Base-by-base conservation (phyloP, 1,140 invertebrate genomes). In the Colletes gigas region DNA sequence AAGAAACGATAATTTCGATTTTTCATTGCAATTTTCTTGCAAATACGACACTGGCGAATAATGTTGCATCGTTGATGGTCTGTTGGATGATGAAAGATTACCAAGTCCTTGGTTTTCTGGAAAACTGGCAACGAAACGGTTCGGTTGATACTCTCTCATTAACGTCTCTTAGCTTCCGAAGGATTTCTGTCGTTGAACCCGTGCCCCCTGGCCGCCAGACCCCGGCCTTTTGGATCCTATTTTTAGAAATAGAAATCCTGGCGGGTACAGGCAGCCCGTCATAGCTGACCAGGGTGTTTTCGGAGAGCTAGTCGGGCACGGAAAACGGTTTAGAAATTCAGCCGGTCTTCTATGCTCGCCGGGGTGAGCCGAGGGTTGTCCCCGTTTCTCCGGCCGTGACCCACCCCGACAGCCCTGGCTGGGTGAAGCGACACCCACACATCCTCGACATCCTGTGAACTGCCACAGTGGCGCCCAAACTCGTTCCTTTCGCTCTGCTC, bases 341-440 rank as follows among this genome's bases (percentile, higher is more conserved):
- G 41, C 15, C 41, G 47, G 59, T 50, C 17, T 81, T 77, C 67
- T 69, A 74, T 69, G 71, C 55, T 81, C 19, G 70, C 63, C 72
- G 67, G 62, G 65, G 19, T 66, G 74, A 17, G 59, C 41, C 72
- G 81, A 80, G 84, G 83, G 85, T 83, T 89, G 90, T 87, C 91
- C 91, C 89, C 89, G 73, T 92, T 92, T 91, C 83, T 87, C 86
- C 92, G 91, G 88, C 91, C 92, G 81, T 92, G 92, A 92, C 92
- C 91, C 90, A 90, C 87, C 86, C 88, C 47, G 74, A 62, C 60
- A 85, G 70, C 71, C 52, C 72, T 63, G 67, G 84, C 72, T 83
- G 82, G 69, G 69, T 79, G 62, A 57, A 65, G 75, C 74, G 66
- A 19, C 60, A 71, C 74, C 67, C 65, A 76, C 79, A 17, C 44